Conservation (phyloP, 2,113 vertebrate genomes). For the Xenus cinereus region DNA sequence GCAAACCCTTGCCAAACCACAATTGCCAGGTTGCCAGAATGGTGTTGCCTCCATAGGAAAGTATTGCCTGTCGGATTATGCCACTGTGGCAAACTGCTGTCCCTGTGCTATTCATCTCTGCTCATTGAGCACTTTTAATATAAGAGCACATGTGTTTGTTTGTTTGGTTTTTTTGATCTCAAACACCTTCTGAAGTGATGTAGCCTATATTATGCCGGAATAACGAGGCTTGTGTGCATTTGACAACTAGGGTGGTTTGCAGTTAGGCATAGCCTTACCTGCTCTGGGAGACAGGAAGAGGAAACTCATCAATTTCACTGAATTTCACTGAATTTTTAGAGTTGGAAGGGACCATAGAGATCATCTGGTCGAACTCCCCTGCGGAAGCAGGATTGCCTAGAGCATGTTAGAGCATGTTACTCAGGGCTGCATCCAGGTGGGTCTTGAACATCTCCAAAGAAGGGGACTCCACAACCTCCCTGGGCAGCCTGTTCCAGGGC, state of each 20-base stretch:
- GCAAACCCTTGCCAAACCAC: not conserved
- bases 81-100: not conserved
- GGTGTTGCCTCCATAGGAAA: not conserved
- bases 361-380: no score
- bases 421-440: no score
- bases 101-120: not conserved
- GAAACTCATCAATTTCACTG: not conserved
- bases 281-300: not conserved
- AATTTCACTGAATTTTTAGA: no score
- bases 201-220: not conserved
- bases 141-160: not conserved
- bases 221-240: not conserved
- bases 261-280: not conserved
- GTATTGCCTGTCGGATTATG: fast-evolving
- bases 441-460: no score
- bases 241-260: not conserved
- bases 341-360: no score
- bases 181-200: not conserved
- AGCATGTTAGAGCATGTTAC: no score
- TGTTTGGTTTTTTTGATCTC: not conserved
- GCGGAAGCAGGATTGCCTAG: no score
- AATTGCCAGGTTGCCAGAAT: not conserved
- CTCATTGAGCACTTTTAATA: not conserved
- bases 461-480: no score
- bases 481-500: no score